Evolutionary conservation across 2,113 vertebrate species (phyloP).

Genomic region (Phalacrocorax carbo): DNA sequence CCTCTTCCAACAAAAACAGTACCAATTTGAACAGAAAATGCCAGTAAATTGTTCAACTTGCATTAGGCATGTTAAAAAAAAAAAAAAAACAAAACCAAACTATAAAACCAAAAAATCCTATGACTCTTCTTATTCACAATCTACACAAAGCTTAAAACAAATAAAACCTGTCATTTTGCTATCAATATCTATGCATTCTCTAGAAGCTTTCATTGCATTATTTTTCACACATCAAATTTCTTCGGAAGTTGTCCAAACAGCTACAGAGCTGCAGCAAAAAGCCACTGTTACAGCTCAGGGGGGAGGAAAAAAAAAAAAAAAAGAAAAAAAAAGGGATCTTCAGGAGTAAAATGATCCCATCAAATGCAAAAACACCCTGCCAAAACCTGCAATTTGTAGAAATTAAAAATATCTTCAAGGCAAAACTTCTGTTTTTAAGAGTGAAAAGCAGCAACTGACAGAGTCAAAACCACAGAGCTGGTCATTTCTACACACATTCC

Average conservation of each 20-base stretch:
- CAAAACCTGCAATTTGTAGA: background rate
- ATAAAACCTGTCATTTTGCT: background rate
- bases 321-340: background rate
- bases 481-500: background rate
- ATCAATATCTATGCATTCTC: background rate
- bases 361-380: background rate
- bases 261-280: background rate
- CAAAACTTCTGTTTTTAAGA: background rate
- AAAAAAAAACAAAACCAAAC: background rate
- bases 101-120: background rate
- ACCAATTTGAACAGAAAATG: background rate
- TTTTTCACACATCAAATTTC: background rate
- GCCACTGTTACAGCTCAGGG: background rate
- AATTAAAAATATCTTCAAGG: background rate
- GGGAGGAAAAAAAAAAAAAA: rapidly evolving
- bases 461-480: background rate
- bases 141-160: background rate
- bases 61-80: background rate
- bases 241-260: background rate
- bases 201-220: background rate
- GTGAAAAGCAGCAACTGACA: background rate
- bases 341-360: background rate
- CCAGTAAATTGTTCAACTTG: background rate
- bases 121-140: background rate
- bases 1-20: background rate